Evolutionary conservation across 2,797 vertebrate species (phyloP).

Genomic region (Lacerta bilineata): DNA sequence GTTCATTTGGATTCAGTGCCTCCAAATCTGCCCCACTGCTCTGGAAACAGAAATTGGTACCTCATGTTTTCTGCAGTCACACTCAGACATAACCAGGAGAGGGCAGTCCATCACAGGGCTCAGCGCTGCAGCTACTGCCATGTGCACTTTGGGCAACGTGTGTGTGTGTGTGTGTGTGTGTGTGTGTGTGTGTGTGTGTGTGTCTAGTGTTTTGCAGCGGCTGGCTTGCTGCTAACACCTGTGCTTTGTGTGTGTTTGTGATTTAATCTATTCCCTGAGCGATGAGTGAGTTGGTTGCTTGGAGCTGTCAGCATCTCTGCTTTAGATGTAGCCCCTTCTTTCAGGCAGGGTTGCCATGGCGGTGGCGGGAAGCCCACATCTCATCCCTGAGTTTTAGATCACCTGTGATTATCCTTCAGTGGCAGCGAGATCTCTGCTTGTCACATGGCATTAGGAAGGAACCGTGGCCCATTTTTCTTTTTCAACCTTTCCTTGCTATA

Average conservation of each 20-base stretch:
- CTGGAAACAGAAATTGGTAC: not conserved
- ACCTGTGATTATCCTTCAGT: not conserved
- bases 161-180: not conserved
- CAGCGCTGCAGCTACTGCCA: rapidly evolving
- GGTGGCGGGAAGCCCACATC: not conserved
- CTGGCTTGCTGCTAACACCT: not conserved
- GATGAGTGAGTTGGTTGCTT: not conserved
- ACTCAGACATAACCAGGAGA: constrained; percentile 60
- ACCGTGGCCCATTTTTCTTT: not conserved
- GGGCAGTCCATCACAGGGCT: constrained; percentile 66
- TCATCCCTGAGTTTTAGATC: not conserved
- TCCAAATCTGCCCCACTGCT: not conserved
- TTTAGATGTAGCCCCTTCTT: not conserved
- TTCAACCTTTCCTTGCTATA: not conserved
- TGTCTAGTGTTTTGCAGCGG: not conserved
- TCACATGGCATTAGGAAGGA: not conserved
- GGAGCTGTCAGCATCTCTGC: not conserved
- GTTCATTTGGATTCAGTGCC: not conserved
- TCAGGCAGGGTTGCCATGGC: not conserved
- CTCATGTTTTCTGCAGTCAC: constrained; percentile 18
- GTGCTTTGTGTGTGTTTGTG: not conserved
- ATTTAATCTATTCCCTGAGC: too few relatives aligned
- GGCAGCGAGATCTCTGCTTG: not conserved
- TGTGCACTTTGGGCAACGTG: rapidly evolving
- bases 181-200: not conserved